Evolutionary conservation across 1,140 invertebrate species (phyloP).

Genomic region (Galleria mellonella): DNA sequence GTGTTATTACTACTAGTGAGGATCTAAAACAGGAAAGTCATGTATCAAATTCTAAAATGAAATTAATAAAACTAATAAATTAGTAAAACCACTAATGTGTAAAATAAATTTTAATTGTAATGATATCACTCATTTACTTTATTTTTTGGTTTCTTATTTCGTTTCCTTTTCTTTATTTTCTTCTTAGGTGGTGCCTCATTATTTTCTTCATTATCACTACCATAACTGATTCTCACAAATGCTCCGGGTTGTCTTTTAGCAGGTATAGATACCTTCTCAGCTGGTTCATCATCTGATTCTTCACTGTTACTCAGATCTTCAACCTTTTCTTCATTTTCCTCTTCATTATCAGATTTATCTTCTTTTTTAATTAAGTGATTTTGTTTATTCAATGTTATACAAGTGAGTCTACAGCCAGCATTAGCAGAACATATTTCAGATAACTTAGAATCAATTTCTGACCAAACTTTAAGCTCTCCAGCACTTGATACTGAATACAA

Average conservation of each 20-base stretch:
- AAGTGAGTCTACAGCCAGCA: slow-evolving; percentile 78
- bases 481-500: slow-evolving; percentile 82
- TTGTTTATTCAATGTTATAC: slow-evolving; percentile 70
- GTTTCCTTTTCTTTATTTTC: slow-evolving; percentile 50
- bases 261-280: slow-evolving; percentile 12
- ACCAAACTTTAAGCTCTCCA: slow-evolving; percentile 88
- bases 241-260: slow-evolving; percentile 49
- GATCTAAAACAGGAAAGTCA: no score
- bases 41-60: no score
- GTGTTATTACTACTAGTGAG: no score
- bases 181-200: slow-evolving; percentile 35
- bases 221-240: slow-evolving; percentile 60
- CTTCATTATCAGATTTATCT: slow-evolving; percentile 32
- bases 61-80: no score
- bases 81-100: no score
- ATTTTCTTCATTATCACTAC: slow-evolving; percentile 23
- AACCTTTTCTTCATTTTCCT: slow-evolving; percentile 21
- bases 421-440: slow-evolving; percentile 67
- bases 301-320: slow-evolving; percentile 27
- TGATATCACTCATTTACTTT: slow-evolving; percentile 10
- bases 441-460: slow-evolving; percentile 67
- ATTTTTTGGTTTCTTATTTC: slow-evolving; percentile 46
- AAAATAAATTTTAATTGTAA: no score
- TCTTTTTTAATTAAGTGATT: slow-evolving; percentile 63
- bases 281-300: slow-evolving; percentile 20